Base-by-base conservation (phyloP, 2,113 vertebrate genomes). In the Nycticryphes semicollaris region DNA sequence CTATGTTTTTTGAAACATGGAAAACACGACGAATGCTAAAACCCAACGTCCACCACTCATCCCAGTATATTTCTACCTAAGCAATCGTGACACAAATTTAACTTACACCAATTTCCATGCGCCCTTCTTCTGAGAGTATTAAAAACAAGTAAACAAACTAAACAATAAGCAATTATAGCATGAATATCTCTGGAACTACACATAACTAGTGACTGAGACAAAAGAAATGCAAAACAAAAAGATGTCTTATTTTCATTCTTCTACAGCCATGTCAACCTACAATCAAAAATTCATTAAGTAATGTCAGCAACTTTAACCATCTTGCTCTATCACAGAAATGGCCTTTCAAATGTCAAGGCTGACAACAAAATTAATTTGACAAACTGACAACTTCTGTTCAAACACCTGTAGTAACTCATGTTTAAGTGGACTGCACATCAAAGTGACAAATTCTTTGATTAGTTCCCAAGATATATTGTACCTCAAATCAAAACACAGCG, bases 271-370 rank as follows among this genome's bases (percentile, higher is more conserved):
- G 54, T 39, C 77, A 93, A 66, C 63, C 28, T 67, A 66, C 66
- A 81, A 66, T 70, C 82, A 37, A 14, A 73, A 89, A 70, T n/a
- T 87, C 33, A 64, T 57, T 57, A 94, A 80, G 43, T 23, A 64
- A 80, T 2, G 4, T 94, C 48, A 91, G 76, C 7, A 96, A 87
- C 28, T 87, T 87, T 70, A 94, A 93, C 23, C 77, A 33, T 20
- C 11, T 30, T 64, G 60, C 73, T 90, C 67, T 72, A 6, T 56
- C 12, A 21, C 3, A 87, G 89, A 95, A 92, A 87, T 0, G 11
- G 73, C 84, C 39, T 97, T 93, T 95, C 70, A 94, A 96, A 93
- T 53, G 63, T 62, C 84, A 90, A 68, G 15, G 62, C 69, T 94
- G 66, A 87, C 73, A 93, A 66, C 12, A 95, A 94, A 94, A 89